These are phyloP conservation scores for Pycnomerus fuliginosus DNA, from an alignment of 2,888 invertebrate species.

Conservation along the genomic window DNA sequence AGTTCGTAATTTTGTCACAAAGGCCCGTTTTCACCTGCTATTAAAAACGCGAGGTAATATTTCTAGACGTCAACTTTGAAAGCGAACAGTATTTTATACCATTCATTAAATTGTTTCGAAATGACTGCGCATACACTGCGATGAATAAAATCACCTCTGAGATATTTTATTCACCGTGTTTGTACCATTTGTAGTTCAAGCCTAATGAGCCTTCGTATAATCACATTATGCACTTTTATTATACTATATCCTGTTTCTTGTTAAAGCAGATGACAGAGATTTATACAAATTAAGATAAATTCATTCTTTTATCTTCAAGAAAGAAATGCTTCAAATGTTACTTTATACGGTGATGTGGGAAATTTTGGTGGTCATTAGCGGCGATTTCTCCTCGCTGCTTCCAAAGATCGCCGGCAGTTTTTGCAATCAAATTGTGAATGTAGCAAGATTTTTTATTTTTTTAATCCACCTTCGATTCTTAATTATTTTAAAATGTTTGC, in stretches of 20 bases:
- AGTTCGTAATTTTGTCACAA: conserved; percentile 4
- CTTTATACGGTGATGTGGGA: too few relatives aligned
- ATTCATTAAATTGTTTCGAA: conserved; percentile 21
- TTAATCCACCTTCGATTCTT: too few relatives aligned
- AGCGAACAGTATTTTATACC: conserved; percentile 23
- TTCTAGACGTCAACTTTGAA: conserved; percentile 21
- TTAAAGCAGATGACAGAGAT: too few relatives aligned
- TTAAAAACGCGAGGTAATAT: conserved; percentile 16
- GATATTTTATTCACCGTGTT: conserved; percentile 1
- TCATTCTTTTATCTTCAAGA: too few relatives aligned
- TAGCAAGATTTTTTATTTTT: too few relatives aligned
- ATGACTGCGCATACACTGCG: conserved; percentile 7
- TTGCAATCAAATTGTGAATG: too few relatives aligned
- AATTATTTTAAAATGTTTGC: too few relatives aligned
- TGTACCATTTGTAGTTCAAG: conserved; percentile 5
- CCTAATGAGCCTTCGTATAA: conserved; percentile 17
- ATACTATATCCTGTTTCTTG: conserved; percentile 16
- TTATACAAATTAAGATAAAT: too few relatives aligned
- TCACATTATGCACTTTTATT: conserved; percentile 18
- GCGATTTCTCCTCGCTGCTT: too few relatives aligned
- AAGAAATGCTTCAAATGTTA: too few relatives aligned
- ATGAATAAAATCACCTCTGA: conserved; percentile 11
- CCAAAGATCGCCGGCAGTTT: too few relatives aligned
- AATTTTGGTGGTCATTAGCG: too few relatives aligned
- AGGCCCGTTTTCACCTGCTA: conserved; percentile 10